Percentiles rank a stretch among this genome's conserved stretches.
Conservation (phyloP, 2,113 vertebrate species). For the Engystomops pustulosus region DNA sequence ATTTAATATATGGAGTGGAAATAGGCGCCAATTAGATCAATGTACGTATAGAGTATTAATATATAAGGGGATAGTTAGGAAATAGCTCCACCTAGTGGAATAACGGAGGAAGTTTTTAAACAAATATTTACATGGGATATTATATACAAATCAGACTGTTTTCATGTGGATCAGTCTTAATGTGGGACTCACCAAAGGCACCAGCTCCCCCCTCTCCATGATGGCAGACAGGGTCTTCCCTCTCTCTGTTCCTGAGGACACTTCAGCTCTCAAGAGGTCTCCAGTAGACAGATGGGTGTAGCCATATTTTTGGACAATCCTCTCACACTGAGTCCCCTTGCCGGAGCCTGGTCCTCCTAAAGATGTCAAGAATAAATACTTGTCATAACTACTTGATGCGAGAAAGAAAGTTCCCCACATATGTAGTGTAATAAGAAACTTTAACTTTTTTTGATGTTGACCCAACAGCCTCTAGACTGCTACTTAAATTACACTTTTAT, state of each 20-base stretch:
- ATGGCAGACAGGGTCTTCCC: constrained; percentile 92
- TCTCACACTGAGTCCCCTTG: constrained; percentile 97
- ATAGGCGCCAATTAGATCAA: not conserved
- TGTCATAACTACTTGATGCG: not conserved
- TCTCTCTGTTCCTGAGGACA: constrained; percentile 87
- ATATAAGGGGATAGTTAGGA: not conserved
- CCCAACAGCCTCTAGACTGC: too few relatives aligned
- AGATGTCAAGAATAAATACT: constrained; percentile 9
- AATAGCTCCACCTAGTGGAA: not conserved
- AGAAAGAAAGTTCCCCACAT: not conserved
- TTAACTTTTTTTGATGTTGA: too few relatives aligned
- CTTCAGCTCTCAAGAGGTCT: constrained; percentile 91
- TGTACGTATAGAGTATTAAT: not conserved
- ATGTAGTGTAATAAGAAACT: too few relatives aligned
- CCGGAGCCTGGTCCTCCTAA: constrained; percentile 96
- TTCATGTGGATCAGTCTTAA: not conserved
- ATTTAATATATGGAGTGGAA: too few relatives aligned
- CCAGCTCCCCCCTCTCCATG: constrained; percentile 97
- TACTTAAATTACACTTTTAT: too few relatives aligned
- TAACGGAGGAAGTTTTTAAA: not conserved
- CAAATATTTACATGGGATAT: too few relatives aligned
- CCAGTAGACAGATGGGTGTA: constrained; percentile 98
- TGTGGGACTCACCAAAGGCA: constrained; percentile 86
- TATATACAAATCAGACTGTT: not conserved
- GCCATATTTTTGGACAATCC: constrained; percentile 91